These are phyloP conservation scores for Caenorhabditis virilis DNA, from an alignment of 2,888 invertebrate genomes.

Conservation along the genomic window DNA sequence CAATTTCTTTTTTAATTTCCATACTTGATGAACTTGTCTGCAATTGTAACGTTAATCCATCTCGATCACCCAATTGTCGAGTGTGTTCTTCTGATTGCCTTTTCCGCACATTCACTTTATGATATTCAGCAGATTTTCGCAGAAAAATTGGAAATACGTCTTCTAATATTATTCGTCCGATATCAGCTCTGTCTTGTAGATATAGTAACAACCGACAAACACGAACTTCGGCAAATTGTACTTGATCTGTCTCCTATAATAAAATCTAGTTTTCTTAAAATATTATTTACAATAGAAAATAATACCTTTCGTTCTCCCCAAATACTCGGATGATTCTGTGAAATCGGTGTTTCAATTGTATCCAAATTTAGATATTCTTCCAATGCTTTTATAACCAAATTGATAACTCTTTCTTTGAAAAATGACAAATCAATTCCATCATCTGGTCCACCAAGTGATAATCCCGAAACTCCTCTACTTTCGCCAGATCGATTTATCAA, in stretches of 20 bases:
- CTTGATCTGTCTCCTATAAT: constrained; percentile 52
- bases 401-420: constrained; percentile 44
- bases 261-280: constrained; percentile 2
- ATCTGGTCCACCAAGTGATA: constrained; percentile 37
- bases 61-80: constrained; percentile 27
- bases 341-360: constrained; percentile 54
- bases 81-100: constrained; percentile 68
- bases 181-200: constrained; percentile 84
- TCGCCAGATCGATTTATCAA: constrained; percentile 70
- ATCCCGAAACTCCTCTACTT: constrained; percentile 22
- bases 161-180: constrained; percentile 81
- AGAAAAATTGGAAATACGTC: constrained; percentile 81
- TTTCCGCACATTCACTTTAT: constrained; percentile 35
- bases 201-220: constrained; percentile 81
- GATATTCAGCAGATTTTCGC: constrained; percentile 58
- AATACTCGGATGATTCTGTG: constrained; percentile 19
- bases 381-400: constrained; percentile 43
- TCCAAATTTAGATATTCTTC: constrained; percentile 46
- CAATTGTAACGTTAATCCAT: constrained; percentile 18
- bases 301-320: constrained; percentile 31
- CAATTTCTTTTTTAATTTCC: background rate
- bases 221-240: constrained; percentile 69
- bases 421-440: constrained; percentile 44
- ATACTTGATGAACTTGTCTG: constrained; percentile 5
- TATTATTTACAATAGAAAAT: background rate